A percentile compares a stretch with the other conserved stretches of the same genome.
phyloP scores from a whole-genome alignment of 2,797 vertebrate species.

The Gadopsis bispinosus region DNA sequence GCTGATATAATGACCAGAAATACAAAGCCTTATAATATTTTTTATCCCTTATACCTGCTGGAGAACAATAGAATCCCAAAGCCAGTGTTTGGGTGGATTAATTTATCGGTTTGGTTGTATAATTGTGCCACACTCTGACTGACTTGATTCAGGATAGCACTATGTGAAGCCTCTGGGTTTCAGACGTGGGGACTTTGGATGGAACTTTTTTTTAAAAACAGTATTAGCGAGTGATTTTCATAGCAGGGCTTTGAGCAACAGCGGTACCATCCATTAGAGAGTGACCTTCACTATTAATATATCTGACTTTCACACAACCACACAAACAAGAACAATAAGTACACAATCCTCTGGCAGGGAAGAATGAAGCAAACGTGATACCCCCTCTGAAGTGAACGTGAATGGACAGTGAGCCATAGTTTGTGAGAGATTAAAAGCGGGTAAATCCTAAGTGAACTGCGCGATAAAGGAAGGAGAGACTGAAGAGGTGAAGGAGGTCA shows the following conservation, averaged over 20 bases:
- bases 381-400: slow-evolving; percentile 41
- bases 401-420: slow-evolving; percentile 58
- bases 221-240: slow-evolving; percentile 43
- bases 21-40: slow-evolving; percentile 30
- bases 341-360: slow-evolving; percentile 7
- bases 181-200: slow-evolving; percentile 8
- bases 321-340: slow-evolving; percentile 5
- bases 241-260: slow-evolving; percentile 36
- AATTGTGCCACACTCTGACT: not conserved
- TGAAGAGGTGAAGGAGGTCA: slow-evolving; percentile 60
- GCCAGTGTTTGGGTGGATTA: slow-evolving; percentile 8
- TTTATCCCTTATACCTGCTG: not conserved
- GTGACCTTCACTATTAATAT: slow-evolving; percentile 49
- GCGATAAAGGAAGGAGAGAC: slow-evolving; percentile 48
- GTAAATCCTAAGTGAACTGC: slow-evolving; percentile 76
- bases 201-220: slow-evolving; percentile 32
- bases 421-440: slow-evolving; percentile 67
- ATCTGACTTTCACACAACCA: slow-evolving; percentile 31
- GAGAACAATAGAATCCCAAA: slow-evolving; percentile 4
- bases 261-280: slow-evolving; percentile 40
- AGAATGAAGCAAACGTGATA: slow-evolving; percentile 41
- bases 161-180: slow-evolving; percentile 15
- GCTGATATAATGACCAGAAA: slow-evolving; percentile 37
- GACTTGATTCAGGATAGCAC: not conserved
- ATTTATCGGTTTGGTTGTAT: slow-evolving; percentile 4